A percentile compares a stretch with the other conserved stretches of the same genome.
Conservation (phyloP, 37 sponge, comb jelly and placozoan species). For the Aphrocallistes beatrix region DNA sequence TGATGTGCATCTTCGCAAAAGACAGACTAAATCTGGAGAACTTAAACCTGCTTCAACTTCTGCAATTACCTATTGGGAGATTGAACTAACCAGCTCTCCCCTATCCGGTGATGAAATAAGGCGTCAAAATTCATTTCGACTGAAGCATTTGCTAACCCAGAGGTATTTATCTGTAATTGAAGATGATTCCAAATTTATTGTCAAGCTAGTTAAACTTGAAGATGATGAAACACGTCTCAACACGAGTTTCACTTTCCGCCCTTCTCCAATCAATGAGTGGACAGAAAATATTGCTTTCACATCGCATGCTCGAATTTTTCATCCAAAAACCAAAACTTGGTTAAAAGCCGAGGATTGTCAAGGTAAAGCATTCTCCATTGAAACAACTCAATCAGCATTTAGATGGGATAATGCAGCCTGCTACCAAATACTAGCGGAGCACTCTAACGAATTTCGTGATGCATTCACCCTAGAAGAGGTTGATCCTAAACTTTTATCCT, state of each 20-base stretch:
- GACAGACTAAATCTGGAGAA: background rate
- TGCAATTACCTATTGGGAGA: conserved; percentile 64
- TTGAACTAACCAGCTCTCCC: conserved; percentile 39
- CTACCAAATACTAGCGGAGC: background rate
- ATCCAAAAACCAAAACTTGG: conserved; percentile 29
- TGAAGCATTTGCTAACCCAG: conserved; percentile 55
- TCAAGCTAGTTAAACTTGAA: background rate
- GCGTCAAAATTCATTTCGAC: conserved; percentile 48
- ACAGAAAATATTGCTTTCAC: too few relatives aligned
- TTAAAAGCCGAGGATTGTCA: conserved; percentile 22
- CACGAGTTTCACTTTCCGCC: background rate
- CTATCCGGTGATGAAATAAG: conserved; percentile 33
- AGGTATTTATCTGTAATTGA: conserved; percentile 32
- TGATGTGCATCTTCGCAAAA: conserved; percentile 32
- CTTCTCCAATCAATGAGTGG: too few relatives aligned
- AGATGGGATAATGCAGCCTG: conserved; percentile 15
- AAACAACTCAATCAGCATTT: background rate
- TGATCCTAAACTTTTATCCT: conserved; percentile 36
- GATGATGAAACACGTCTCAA: background rate
- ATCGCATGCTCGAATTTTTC: conserved; percentile 34
- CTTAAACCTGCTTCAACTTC: conserved; percentile 36
- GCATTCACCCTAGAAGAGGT: conserved; percentile 34
- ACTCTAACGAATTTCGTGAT: background rate
- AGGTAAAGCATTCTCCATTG: background rate
- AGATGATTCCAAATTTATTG: background rate